Conservation (phyloP, 2,797 vertebrate genomes). For the Propithecus perrieri region DNA sequence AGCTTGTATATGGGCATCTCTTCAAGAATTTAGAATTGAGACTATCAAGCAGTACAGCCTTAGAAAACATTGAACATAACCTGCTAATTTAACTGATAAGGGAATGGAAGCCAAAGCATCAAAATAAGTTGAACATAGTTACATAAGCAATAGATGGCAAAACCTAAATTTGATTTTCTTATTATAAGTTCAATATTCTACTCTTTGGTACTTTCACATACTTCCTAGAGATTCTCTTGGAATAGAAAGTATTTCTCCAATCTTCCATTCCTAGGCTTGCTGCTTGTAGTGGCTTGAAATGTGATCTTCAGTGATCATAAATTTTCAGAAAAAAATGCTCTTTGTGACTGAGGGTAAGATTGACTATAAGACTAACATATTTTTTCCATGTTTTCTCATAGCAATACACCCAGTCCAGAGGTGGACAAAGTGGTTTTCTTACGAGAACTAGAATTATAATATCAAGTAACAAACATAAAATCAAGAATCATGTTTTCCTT, state of each 20-base stretch:
- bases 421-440: not conserved
- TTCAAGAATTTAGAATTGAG: not conserved
- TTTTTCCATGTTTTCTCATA: not conserved
- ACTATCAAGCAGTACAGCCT: not conserved
- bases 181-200: not conserved
- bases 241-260: not conserved
- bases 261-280: not conserved
- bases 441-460: not conserved
- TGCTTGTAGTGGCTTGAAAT: not conserved
- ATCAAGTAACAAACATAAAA: not conserved
- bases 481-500: not conserved
- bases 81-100: not conserved
- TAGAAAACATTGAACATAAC: not conserved
- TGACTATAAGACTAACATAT: not conserved
- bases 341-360: not conserved
- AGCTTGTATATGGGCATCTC: not conserved
- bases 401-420: not conserved
- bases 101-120: not conserved
- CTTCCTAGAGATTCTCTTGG: not conserved
- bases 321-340: not conserved
- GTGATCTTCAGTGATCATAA: not conserved
- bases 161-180: not conserved
- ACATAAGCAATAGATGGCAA: not conserved
- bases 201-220: not conserved
- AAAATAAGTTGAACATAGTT: not conserved